Evolutionary conservation across 2,113 vertebrate genomes (phyloP), one percentile per base, ranked within the genome.

Genomic region (Psilopogon haemacephalus): DNA sequence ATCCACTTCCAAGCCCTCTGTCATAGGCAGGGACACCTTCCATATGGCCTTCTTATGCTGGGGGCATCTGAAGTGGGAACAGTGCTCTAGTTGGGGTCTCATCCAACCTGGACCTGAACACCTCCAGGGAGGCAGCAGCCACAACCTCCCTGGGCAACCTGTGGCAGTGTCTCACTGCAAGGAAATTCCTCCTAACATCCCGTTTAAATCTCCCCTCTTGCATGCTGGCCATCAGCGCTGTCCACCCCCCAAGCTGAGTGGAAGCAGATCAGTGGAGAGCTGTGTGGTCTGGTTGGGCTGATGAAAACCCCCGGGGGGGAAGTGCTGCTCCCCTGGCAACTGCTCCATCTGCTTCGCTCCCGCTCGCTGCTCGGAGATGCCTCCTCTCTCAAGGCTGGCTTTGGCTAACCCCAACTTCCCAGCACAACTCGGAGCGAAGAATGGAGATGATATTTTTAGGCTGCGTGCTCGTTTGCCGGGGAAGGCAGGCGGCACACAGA

Each of bases 401-500:
- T 86, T 84, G 73, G 68, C 73, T 88, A 89, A 15, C 91, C 95
- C 78, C 86, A 64, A n/a, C 54, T 89, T 89, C 54, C 89, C 78
- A 82, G 86, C 70, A 2, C 6, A 80, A 83, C 90, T 94, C 73
- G 21, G 28, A 95, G 72, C 18, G 79, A 77, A 95, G 93, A 80
- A 88, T 88, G 73, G 88, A 42, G 73, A 88, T 86, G 64, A 50
- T 95, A 96, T 96, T 96, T 95, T 95, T 96, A 95, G 95, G 94
- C 68, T 93, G 86, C 48, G 83, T 15, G 83, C 91, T 78, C 80
- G 9, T 91, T 86, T 94, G 76, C 92, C 71, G 62, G 86, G 94
- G 37, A 63, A 88, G 90, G 64, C 88, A 18, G 2, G 20, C 42
- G 54, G 89, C 93, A 54, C 85, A 82, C 69, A 62, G 35, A 92